Evolutionary conservation across 2,113 vertebrate genomes (phyloP).

Genomic region (Crotalus tigris): DNA sequence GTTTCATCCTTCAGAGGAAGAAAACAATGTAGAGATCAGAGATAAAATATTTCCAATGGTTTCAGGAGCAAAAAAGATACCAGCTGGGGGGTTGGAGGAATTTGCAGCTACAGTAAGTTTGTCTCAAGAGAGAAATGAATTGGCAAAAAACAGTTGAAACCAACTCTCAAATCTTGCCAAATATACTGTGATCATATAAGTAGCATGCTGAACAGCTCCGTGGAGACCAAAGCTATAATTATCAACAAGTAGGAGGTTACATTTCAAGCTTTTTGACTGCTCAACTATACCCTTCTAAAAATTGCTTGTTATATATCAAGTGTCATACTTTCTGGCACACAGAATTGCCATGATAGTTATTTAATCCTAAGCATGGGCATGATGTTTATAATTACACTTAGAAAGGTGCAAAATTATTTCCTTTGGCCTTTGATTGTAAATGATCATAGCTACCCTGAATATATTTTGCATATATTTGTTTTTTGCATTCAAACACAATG

Average conservation of each 20-base stretch:
- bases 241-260: constrained; percentile 14
- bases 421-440: background rate
- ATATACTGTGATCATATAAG: background rate
- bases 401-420: background rate
- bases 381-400: background rate
- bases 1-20: background rate
- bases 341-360: background rate
- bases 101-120: background rate
- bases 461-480: background rate
- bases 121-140: background rate
- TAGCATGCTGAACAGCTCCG: constrained; percentile 8
- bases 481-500: background rate
- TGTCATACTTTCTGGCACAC: background rate
- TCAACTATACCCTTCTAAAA: constrained; percentile 1
- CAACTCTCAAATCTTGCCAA: background rate
- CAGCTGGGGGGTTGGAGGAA: background rate
- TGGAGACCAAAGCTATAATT: constrained; percentile 31
- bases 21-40: background rate
- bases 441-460: background rate
- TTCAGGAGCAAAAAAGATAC: background rate
- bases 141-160: constrained; percentile 6
- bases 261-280: background rate
- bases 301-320: background rate
- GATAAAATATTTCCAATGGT: background rate
- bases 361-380: background rate